These are phyloP conservation scores for Hypsibius dujardini DNA, from an alignment of 1,140 invertebrate species.

Conservation along the genomic window DNA sequence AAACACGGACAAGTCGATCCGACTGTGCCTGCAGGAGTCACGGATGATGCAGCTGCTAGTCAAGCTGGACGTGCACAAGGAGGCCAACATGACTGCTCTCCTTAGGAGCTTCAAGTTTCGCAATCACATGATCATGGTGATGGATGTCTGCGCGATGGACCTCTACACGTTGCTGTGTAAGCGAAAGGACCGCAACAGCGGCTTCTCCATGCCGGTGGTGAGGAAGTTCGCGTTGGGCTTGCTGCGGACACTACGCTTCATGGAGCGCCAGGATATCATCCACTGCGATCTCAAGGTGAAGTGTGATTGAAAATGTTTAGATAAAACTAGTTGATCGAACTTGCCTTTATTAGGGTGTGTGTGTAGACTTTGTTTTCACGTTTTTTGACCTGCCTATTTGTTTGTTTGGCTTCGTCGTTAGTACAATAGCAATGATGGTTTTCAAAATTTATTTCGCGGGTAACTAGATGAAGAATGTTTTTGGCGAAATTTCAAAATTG, in stretches of 20 bases:
- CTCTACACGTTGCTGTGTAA: slow-evolving; percentile 32
- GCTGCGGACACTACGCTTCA: slow-evolving; percentile 31
- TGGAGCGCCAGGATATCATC: slow-evolving; percentile 33
- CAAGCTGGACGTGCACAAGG: slow-evolving; percentile 30
- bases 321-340: neutral
- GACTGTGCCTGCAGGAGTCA: no score
- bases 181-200: slow-evolving; percentile 35
- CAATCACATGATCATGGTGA: slow-evolving; percentile 35
- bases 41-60: slow-evolving; percentile 24
- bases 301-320: neutral
- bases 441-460: no score
- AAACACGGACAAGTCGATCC: slow-evolving; percentile 32
- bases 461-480: no score
- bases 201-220: slow-evolving; percentile 33
- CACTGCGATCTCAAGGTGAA: slow-evolving; percentile 34
- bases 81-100: slow-evolving; percentile 34
- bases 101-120: slow-evolving; percentile 34
- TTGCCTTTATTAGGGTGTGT: no score
- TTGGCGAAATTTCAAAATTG: no score
- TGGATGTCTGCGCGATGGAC: slow-evolving; percentile 36
- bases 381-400: no score
- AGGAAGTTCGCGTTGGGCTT: slow-evolving; percentile 32
- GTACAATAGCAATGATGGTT: no score
- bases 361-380: no score
- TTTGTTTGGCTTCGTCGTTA: no score